A percentile compares a stretch with the other conserved stretches of the same genome.
Conservation (phyloP, 2,113 vertebrate species). For the Chamaetylas fuelleborni region DNA sequence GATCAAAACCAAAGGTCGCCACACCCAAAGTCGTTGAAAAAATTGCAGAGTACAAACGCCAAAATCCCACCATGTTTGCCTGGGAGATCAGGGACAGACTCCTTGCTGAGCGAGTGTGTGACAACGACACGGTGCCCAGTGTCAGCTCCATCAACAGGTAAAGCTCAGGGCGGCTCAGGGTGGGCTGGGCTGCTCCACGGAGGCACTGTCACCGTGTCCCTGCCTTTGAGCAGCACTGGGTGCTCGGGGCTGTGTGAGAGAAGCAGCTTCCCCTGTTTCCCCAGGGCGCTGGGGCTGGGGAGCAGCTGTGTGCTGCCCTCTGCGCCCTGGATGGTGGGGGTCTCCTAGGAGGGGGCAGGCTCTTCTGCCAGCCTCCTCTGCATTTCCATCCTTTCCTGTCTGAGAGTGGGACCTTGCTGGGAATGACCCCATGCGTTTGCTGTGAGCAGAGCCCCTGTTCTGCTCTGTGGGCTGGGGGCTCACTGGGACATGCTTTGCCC, state of each 20-base stretch:
- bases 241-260: neutral
- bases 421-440: accelerated
- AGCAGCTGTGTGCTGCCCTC: neutral
- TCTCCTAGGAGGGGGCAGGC: accelerated
- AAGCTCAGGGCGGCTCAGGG: neutral
- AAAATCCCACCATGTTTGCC: slow-evolving; percentile 99
- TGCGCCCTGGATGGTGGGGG: accelerated
- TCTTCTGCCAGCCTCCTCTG: neutral
- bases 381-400: accelerated
- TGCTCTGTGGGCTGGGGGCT: accelerated
- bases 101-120: slow-evolving; percentile 94
- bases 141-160: slow-evolving; percentile 99
- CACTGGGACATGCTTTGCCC: accelerated
- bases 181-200: accelerated
- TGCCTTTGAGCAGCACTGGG: no score
- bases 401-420: accelerated
- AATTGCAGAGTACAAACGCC: slow-evolving; percentile 98
- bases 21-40: slow-evolving; percentile 99
- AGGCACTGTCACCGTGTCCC: no score
- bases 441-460: accelerated
- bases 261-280: accelerated
- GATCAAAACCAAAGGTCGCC: slow-evolving; percentile 99
- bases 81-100: slow-evolving; percentile 99
- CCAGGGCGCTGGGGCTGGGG: accelerated
- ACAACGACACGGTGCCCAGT: slow-evolving; percentile 97